Percentiles rank a stretch among this genome's conserved stretches.
phyloP scores from a whole-genome alignment of 2,888 invertebrate species.

The Melieria picta region DNA sequence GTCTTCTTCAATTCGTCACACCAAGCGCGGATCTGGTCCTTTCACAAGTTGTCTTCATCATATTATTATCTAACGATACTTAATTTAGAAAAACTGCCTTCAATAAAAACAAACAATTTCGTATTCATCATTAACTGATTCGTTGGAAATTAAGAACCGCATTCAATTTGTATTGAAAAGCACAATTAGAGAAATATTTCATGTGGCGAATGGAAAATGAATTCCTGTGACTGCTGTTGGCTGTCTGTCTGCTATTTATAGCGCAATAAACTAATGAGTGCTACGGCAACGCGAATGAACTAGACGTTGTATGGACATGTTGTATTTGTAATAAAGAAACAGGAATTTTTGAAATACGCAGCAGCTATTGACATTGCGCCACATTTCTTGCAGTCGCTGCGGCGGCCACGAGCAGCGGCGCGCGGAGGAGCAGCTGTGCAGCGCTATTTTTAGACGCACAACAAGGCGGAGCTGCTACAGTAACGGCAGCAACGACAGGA shows the following conservation, averaged over 20 bases:
- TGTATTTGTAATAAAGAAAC: not conserved
- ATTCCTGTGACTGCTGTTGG: not conserved
- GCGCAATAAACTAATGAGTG: not conserved
- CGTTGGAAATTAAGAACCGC: no score
- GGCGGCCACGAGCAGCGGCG: not conserved
- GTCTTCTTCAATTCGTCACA: no score
- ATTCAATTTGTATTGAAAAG: no score
- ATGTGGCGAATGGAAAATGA: not conserved
- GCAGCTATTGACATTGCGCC: conserved; percentile 23
- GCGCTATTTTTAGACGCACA: conserved; percentile 24
- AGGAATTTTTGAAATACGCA: conserved; percentile 10
- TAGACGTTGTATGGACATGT: conserved; percentile 1
- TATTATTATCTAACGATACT: no score
- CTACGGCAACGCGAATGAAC: not conserved
- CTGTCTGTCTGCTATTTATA: not conserved
- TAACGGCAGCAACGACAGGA: not conserved
- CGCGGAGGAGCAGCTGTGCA: conserved; percentile 3
- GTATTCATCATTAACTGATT: no score
- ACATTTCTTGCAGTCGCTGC: conserved; percentile 23
- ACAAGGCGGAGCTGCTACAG: not conserved
- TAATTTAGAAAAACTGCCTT: no score
- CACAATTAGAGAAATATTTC: no score
- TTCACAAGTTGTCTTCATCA: no score
- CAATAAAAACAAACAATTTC: no score
- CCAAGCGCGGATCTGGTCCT: no score